Percentiles rank a stretch among this genome's conserved stretches.
phyloP scores from a whole-genome alignment of 2,113 vertebrate species.

The Arizona elegans region DNA sequence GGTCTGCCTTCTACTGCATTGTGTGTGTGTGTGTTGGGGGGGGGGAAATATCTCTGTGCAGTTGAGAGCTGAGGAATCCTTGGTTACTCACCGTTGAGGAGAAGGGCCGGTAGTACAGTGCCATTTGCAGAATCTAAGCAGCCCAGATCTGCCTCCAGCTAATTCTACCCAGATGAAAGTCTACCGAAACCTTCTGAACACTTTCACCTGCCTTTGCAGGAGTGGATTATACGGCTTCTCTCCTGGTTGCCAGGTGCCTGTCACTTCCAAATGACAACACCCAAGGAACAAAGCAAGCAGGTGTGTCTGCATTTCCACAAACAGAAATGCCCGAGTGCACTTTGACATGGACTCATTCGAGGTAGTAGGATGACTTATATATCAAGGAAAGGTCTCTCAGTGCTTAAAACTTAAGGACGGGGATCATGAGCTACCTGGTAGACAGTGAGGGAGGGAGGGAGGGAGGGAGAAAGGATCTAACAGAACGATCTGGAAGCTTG shows the following conservation, averaged over 20 bases:
- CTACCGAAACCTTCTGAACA: neutral
- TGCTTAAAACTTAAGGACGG: accelerated
- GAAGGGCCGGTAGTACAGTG: slow-evolving; percentile 51
- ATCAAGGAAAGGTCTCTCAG: accelerated
- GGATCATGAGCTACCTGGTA: neutral
- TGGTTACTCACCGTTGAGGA: slow-evolving; percentile 48
- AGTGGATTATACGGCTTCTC: neutral
- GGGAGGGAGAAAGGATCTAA: accelerated
- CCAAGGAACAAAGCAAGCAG: neutral
- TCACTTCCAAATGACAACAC: slow-evolving; percentile 13
- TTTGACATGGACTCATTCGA: accelerated
- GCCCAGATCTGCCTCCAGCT: accelerated
- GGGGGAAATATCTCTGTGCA: neutral
- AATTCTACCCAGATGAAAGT: accelerated
- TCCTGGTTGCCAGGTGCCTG: slow-evolving; percentile 54
- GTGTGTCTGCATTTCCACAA: too few species aligned
- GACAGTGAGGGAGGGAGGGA: neutral
- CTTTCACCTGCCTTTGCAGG: neutral
- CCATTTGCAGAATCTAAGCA: neutral
- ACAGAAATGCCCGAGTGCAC: too few species aligned
- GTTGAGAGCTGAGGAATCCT: neutral
- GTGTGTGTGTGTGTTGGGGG: too few species aligned
- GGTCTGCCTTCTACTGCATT: neutral
- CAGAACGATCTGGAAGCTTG: neutral
- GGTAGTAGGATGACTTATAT: too few species aligned